phyloP scores from a whole-genome alignment of 2,888 invertebrate genomes.

The Anoplius nigerrimus region DNA sequence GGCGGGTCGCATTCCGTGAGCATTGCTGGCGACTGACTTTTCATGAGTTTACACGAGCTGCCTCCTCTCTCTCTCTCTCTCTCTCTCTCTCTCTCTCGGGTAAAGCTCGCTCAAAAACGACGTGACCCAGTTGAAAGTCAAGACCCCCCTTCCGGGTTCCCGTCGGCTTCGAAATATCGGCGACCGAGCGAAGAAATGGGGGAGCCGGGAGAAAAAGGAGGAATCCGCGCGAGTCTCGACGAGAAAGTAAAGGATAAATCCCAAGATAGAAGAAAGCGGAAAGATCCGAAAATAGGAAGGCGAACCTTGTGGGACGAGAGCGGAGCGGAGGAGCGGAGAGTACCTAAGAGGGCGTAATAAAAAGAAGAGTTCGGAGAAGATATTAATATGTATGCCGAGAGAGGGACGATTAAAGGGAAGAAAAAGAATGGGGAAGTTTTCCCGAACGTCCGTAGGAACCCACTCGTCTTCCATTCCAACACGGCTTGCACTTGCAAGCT shows the following conservation, averaged over 20 bases:
- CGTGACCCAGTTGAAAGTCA: conserved; percentile 52
- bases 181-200: background rate
- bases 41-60: conserved; percentile 33
- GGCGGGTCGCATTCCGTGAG: conserved; percentile 20
- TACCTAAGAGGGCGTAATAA: no score
- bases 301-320: no score
- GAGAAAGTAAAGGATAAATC: no score
- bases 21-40: conserved; percentile 29
- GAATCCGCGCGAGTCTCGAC: no score
- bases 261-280: no score
- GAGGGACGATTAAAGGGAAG: no score
- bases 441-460: conserved; percentile 4
- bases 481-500: conserved; percentile 33
- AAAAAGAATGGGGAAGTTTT: conserved; percentile 15
- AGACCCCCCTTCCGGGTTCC: conserved; percentile 26
- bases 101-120: conserved; percentile 35
- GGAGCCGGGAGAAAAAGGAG: no score
- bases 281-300: no score
- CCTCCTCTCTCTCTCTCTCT: background rate
- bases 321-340: no score
- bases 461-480: conserved; percentile 30
- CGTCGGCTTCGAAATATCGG: conserved; percentile 28
- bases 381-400: no score
- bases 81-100: background rate
- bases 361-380: no score